Evolutionary conservation across 2,888 invertebrate genomes (phyloP).

Genomic region (Odontocerum albicorne): DNA sequence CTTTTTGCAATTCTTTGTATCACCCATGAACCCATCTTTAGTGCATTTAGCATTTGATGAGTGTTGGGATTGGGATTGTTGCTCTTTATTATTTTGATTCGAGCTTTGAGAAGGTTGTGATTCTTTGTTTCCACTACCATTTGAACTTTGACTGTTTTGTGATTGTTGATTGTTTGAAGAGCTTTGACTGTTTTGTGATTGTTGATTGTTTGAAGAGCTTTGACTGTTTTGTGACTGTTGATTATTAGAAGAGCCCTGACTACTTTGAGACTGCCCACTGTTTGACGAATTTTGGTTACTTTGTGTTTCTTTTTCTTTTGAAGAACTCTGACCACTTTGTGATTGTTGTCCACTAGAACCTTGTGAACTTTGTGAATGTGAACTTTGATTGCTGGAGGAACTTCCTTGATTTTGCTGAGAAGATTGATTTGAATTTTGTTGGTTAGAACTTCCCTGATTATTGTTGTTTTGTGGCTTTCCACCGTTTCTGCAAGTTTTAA

Average conservation of each 20-base stretch:
- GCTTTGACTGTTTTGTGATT: conserved; percentile 29
- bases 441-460: conserved; percentile 5
- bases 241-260: conserved; percentile 28
- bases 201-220: conserved; percentile 2
- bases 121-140: conserved; percentile 28
- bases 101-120: not conserved
- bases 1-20: conserved; percentile 68
- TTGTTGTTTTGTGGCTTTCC: conserved; percentile 11
- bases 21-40: conserved; percentile 70
- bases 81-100: not conserved
- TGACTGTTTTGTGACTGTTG: too few species aligned
- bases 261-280: conserved; percentile 3
- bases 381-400: conserved; percentile 5
- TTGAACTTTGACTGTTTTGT: conserved; percentile 17
- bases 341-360: conserved; percentile 25
- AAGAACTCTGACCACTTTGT: conserved; percentile 13
- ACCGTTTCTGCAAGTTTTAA: conserved; percentile 51
- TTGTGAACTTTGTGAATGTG: conserved; percentile 35
- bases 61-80: conserved; percentile 15
- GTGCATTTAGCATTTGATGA: conserved; percentile 46
- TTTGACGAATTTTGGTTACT: conserved; percentile 14
- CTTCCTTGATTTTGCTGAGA: conserved; percentile 3
- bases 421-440: conserved; percentile 3
- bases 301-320: conserved; percentile 27
- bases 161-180: conserved; percentile 33